A percentile compares a stretch with the other conserved stretches of the same genome.
Conservation (phyloP, 1,140 invertebrate species). For the Phymastichus coffea region DNA sequence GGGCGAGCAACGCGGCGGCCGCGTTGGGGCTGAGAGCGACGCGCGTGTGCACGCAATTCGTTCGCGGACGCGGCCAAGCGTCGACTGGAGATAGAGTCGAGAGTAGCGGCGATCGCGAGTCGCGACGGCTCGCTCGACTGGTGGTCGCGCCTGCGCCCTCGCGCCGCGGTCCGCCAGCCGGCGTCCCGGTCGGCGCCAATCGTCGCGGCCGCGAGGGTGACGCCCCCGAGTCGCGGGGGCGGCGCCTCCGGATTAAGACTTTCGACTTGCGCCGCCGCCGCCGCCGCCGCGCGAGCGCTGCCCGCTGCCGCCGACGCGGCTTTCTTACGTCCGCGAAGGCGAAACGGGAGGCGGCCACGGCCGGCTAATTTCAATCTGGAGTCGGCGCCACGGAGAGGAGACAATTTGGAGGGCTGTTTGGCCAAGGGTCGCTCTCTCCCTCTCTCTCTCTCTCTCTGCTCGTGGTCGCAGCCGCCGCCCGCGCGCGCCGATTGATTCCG, state of each 20-base stretch:
- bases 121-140: slow-evolving; percentile 4
- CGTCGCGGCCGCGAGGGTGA: slow-evolving; percentile 39
- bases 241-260: slow-evolving; percentile 55
- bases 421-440: not conserved
- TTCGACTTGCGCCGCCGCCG: slow-evolving; percentile 47
- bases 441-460: not conserved
- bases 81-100: not conserved
- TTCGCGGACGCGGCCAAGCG: not conserved
- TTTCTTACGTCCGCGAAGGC: too few species aligned
- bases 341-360: not conserved
- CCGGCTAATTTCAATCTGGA: slow-evolving; percentile 14
- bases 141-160: slow-evolving; percentile 36
- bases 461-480: not conserved
- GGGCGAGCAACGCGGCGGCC: too few species aligned
- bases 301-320: not conserved
- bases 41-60: not conserved
- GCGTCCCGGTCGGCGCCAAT: slow-evolving; percentile 55
- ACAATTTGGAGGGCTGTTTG: not conserved
- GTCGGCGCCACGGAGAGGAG: not conserved
- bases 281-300: slow-evolving; percentile 1
- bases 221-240: slow-evolving; percentile 44
- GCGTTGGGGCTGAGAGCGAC: too few species aligned
- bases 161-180: slow-evolving; percentile 28
- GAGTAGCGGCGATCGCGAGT: not conserved
- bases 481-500: not conserved